These are phyloP conservation scores for Prochilodus magdalenae DNA, from an alignment of 2,113 vertebrate species.

Conservation along the genomic window DNA sequence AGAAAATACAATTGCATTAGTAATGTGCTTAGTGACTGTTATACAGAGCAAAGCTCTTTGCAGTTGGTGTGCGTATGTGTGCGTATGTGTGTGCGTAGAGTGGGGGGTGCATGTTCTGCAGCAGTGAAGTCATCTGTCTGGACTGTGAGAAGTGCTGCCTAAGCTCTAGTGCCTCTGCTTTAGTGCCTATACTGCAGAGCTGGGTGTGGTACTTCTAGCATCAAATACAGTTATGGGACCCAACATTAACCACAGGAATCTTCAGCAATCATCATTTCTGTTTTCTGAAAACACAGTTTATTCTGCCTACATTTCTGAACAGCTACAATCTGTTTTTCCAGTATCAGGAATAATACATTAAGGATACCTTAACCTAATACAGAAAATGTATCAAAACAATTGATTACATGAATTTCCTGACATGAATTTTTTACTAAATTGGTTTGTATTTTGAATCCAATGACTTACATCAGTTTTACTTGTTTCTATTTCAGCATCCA, in stretches of 20 bases:
- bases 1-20: no score
- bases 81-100: background rate
- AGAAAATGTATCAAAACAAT: background rate
- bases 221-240: background rate
- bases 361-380: background rate
- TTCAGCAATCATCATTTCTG: no score
- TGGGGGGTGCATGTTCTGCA: background rate
- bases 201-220: slow-evolving; percentile 11
- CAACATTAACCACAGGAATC: background rate
- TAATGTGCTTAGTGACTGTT: no score
- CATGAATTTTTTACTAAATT: no score
- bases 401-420: background rate
- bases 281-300: no score
- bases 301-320: no score
- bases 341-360: no score
- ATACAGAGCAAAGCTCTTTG: no score
- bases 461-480: background rate
- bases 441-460: background rate
- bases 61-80: background rate
- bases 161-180: slow-evolving; percentile 21
- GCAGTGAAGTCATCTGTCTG: slow-evolving; percentile 39
- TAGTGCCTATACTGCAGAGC: slow-evolving; percentile 18
- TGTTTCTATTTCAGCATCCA: slow-evolving; percentile 29
- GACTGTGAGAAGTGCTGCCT: slow-evolving; percentile 31
- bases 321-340: no score